A percentile compares a stretch with the other conserved stretches of the same genome.
Evolutionary conservation across 2,113 vertebrate genomes (phyloP).

Genomic region (Bothrops jararaca): DNA sequence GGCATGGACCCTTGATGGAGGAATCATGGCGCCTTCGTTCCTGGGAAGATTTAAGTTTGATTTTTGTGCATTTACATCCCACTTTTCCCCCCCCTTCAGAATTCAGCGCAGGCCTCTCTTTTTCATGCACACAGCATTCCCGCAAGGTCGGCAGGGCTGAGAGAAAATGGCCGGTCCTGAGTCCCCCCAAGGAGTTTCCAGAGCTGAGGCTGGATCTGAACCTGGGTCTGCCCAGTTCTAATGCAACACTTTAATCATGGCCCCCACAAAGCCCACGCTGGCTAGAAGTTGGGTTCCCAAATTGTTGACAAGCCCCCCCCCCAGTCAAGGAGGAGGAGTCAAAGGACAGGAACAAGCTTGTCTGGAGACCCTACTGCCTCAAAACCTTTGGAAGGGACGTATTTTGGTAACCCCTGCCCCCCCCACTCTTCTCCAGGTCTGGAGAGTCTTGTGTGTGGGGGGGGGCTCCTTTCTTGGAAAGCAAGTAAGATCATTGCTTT

Average conservation of each 20-base stretch:
- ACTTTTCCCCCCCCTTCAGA: too few species aligned
- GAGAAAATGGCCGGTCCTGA: background rate
- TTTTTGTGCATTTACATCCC: background rate
- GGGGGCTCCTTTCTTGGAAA: background rate
- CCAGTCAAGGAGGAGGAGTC: background rate
- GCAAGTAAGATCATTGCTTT: background rate
- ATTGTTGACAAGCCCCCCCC: background rate
- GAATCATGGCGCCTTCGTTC: background rate
- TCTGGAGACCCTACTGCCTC: background rate
- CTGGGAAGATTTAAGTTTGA: background rate
- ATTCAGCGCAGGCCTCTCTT: background rate
- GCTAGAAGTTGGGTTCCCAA: background rate
- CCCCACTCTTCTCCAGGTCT: background rate
- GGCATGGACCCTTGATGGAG: background rate
- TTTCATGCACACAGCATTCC: background rate
- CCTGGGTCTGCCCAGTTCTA: background rate
- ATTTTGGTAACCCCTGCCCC: background rate
- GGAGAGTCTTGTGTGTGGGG: background rate
- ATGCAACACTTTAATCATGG: background rate
- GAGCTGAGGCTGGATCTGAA: background rate
- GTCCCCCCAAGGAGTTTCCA: background rate
- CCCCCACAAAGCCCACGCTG: background rate
- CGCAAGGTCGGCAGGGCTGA: background rate
- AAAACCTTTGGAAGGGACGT: too few species aligned
- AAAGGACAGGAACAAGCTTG: background rate